Percentiles rank a stretch among this genome's conserved stretches.
These are phyloP conservation scores for Zaprionus lineosus DNA, from an alignment of 2,888 invertebrate species.

Conservation along the genomic window DNA sequence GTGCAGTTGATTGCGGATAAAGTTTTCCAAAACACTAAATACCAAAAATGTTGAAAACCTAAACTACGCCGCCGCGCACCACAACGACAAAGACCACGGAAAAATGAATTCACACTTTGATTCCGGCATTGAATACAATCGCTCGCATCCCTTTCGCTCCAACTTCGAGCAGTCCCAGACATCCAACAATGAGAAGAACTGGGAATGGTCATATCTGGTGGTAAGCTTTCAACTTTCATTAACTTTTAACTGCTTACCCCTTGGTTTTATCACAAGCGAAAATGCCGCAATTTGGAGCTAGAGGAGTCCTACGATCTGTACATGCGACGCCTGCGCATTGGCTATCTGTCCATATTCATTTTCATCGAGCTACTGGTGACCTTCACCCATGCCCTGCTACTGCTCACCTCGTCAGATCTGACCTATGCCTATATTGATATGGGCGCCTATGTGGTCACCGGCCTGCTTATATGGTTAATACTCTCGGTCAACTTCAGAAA, in stretches of 20 bases:
- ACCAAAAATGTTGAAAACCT: slow-evolving; percentile 47
- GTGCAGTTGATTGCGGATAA: slow-evolving; percentile 26
- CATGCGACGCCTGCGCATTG: slow-evolving; percentile 89
- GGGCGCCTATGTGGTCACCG: slow-evolving; percentile 76
- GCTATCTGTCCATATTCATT: slow-evolving; percentile 90
- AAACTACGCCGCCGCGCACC: slow-evolving; percentile 13
- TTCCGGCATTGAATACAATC: slow-evolving; percentile 59
- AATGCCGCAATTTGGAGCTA: slow-evolving; percentile 89
- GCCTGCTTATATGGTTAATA: slow-evolving; percentile 79
- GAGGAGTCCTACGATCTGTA: slow-evolving; percentile 90
- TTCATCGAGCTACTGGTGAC: slow-evolving; percentile 87
- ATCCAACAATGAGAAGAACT: slow-evolving; percentile 80
- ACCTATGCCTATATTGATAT: slow-evolving; percentile 79
- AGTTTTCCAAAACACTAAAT: background rate
- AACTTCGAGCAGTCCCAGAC: slow-evolving; percentile 54
- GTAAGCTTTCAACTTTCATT: slow-evolving; percentile 50
- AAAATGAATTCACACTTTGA: slow-evolving; percentile 70
- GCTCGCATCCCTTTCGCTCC: slow-evolving; percentile 43
- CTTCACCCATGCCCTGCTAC: slow-evolving; percentile 85
- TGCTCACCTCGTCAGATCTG: slow-evolving; percentile 84
- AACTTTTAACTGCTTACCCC: too few species aligned
- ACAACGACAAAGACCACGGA: slow-evolving; percentile 11
- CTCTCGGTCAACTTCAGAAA: slow-evolving; percentile 80
- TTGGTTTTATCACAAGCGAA: too few species aligned
- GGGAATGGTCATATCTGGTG: slow-evolving; percentile 82